A percentile compares a stretch with the other conserved stretches of the same genome.
Evolutionary conservation across 2,888 invertebrate species (phyloP).

Genomic region (Eupithecia subumbrata): DNA sequence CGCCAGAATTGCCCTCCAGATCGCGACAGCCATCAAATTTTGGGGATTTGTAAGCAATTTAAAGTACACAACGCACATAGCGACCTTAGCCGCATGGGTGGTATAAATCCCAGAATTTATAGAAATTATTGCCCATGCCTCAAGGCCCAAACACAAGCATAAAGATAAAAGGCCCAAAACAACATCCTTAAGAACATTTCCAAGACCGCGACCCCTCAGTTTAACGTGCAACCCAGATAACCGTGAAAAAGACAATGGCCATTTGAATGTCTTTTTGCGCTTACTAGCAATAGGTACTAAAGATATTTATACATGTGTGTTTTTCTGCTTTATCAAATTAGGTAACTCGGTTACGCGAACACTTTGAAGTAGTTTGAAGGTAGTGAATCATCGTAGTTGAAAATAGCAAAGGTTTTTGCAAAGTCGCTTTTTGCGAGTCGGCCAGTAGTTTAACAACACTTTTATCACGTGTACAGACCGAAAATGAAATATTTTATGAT

Average conservation of each 20-base stretch:
- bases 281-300: neutral
- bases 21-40: too few relatives aligned
- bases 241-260: neutral
- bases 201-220: neutral
- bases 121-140: neutral
- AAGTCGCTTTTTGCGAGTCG: neutral
- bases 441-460: neutral
- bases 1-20: neutral
- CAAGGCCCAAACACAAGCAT: neutral
- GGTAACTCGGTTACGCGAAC: constrained; percentile 29
- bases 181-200: neutral
- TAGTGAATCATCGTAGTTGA: constrained; percentile 15
- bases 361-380: constrained; percentile 9
- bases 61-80: too few relatives aligned
- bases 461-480: neutral
- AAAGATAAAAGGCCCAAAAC: neutral
- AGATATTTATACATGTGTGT: neutral
- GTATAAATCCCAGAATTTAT: neutral
- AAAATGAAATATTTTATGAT: neutral
- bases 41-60: neutral
- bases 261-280: neutral
- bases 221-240: neutral
- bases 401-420: constrained; percentile 11
- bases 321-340: neutral
- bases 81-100: too few relatives aligned